phyloP scores from a whole-genome alignment of 2,113 vertebrate species.

The Ranitomeya variabilis region DNA sequence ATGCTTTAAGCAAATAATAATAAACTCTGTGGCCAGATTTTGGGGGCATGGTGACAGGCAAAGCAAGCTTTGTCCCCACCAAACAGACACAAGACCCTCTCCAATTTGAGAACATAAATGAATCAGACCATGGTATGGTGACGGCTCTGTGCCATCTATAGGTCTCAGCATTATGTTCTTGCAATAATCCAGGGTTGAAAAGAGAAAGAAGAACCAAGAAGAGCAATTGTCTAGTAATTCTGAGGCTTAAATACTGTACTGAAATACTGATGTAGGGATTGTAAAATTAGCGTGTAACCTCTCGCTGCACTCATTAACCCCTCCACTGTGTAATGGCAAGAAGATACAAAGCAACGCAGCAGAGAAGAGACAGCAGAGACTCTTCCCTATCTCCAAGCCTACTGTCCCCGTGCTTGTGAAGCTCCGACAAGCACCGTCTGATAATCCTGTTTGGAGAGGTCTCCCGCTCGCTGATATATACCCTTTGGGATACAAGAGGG shows the following conservation, averaged over 20 bases:
- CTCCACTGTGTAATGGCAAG: conserved; percentile 5
- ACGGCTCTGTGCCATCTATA: not conserved
- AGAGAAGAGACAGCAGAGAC: not conserved
- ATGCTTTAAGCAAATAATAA: no score
- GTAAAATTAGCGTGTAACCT: conserved; percentile 30
- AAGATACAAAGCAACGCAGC: not conserved
- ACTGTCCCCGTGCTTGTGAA: conserved; percentile 48
- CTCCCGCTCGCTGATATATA: conserved; percentile 55
- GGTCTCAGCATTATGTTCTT: not conserved
- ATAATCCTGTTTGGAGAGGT: conserved; percentile 59
- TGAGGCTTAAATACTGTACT: not conserved
- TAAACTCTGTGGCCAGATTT: not conserved
- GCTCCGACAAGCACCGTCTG: conserved; percentile 50
- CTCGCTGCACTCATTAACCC: conserved; percentile 24
- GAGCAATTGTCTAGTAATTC: not conserved
- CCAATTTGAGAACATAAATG: not conserved
- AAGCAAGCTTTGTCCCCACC: not conserved
- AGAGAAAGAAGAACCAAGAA: not conserved
- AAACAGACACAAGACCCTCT: not conserved
- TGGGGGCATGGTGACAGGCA: not conserved
- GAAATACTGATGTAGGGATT: not conserved
- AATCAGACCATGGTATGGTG: not conserved
- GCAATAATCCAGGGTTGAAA: not conserved
- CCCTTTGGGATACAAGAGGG: conserved; percentile 59
- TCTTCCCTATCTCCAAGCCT: conserved; percentile 27